These are phyloP conservation scores for Dendrolimus kikuchii DNA, from an alignment of 1,140 invertebrate genomes.

Conservation along the genomic window DNA sequence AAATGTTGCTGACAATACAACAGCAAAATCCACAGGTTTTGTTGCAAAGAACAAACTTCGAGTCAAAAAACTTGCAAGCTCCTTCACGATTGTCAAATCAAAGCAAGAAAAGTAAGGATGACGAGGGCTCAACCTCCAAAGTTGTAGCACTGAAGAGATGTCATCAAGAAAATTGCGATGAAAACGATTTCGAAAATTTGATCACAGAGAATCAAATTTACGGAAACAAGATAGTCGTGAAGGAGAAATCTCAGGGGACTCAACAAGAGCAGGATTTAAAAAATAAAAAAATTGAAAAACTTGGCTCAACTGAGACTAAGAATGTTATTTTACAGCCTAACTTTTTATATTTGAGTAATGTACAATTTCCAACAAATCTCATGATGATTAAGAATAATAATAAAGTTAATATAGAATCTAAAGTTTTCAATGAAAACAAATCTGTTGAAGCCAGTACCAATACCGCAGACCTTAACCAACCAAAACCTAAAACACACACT, in stretches of 20 bases:
- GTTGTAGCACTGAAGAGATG: conserved; percentile 61
- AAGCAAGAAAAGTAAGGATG: conserved; percentile 53
- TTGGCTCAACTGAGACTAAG: conserved; percentile 28
- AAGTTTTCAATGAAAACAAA: conserved; percentile 4
- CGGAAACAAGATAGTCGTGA: conserved; percentile 71
- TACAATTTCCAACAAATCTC: conserved; percentile 58
- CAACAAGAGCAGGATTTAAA: conserved; percentile 54
- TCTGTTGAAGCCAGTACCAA: not conserved
- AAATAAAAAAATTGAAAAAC: conserved; percentile 35
- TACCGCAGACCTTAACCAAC: conserved; percentile 5
- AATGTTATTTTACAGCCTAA: conserved; percentile 56
- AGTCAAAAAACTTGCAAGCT: conserved; percentile 62
- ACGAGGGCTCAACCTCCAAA: conserved; percentile 52
- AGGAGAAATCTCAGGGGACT: conserved; percentile 67
- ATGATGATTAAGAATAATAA: conserved; percentile 59
- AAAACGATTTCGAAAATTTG: conserved; percentile 70
- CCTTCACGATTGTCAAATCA: conserved; percentile 53
- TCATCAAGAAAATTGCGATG: conserved; percentile 64
- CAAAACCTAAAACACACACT: conserved; percentile 16
- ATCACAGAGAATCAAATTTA: conserved; percentile 72
- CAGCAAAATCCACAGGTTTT: conserved; percentile 48
- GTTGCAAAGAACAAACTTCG: conserved; percentile 46
- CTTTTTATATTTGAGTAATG: conserved; percentile 61
- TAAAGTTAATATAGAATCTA: conserved; percentile 26
- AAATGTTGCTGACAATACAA: conserved; percentile 56